Evolutionary conservation across 1,140 invertebrate species (phyloP), one percentile per base, ranked within the genome.

Genomic region (Olivierus martensii): DNA sequence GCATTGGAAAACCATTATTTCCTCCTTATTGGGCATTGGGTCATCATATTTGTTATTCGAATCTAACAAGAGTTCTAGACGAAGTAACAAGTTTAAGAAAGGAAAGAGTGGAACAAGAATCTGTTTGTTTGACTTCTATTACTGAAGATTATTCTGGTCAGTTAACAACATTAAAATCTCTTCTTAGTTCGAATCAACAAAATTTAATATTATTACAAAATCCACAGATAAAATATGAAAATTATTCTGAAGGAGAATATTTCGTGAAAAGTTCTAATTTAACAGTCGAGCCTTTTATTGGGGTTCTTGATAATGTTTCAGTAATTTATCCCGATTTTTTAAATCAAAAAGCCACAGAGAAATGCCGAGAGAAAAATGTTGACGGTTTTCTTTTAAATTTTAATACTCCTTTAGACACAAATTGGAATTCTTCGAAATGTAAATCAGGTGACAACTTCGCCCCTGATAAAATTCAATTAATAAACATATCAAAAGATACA

Each of bases 321-420:
- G 59, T 50, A 35, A 79, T 82, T 11, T 91, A 80, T 76, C 84
- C 86, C 0, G 87, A 93, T 70, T 90, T 90, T 64, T 84, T 82
- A 2, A 75, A 87, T 69, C 83, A 84, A 1, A 79, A 79, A 42
- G 73, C 79, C 0, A 71, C 75, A 1, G 65, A 75, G 2, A 91
- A 88, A 65, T 92, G 86, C 79, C 9, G 3, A 12, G 59, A 69
- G 42, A 70, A 72, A 19, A 65, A 73, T 46, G 84, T 81, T 66
- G 87, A 91, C 65, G 88, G 87, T n/a, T 75, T 77, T 38, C 87
- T 84, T 84, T 82, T 86, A 54, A 53, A 63, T 45, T 62, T 63
- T 53, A 61, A 61, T 52, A 54, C 63, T 22, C 52, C 53, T 19
- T 59, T 49, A 3, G 51, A 62, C 38, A 47, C 56, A 41, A n/a